A percentile compares a stretch with the other conserved stretches of the same genome.
These are phyloP conservation scores for Ciconia maguari DNA, from an alignment of 2,113 vertebrate species.

Conservation along the genomic window DNA sequence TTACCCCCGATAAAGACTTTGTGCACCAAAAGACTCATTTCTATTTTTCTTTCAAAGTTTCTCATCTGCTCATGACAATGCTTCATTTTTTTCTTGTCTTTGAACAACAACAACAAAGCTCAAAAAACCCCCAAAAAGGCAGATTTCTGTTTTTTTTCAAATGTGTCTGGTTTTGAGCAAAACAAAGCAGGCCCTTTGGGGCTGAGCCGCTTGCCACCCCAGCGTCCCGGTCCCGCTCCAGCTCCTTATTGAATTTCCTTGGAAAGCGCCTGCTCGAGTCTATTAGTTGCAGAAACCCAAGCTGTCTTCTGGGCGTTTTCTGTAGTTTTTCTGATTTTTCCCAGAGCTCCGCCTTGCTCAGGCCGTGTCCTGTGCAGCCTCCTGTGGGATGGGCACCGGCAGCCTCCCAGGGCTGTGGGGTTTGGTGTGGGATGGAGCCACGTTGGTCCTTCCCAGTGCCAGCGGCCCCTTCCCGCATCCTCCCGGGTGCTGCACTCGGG, in stretches of 20 bases:
- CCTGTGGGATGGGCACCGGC: not conserved
- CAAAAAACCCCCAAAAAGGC: not conserved
- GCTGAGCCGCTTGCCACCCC: not conserved
- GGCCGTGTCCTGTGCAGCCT: not conserved
- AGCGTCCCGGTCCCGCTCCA: not conserved
- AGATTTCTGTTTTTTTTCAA: constrained; percentile 9
- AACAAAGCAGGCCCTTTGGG: not conserved
- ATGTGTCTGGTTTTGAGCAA: not conserved
- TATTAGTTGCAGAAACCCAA: constrained; percentile 10
- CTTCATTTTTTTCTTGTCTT: not conserved
- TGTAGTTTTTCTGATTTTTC: not conserved
- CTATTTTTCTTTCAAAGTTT: not conserved
- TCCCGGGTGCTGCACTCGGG: fast-evolving
- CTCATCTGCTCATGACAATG: not conserved
- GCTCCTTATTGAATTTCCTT: constrained; percentile 61
- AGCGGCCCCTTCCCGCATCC: fast-evolving
- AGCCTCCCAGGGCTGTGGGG: not conserved
- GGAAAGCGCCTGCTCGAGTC: not conserved
- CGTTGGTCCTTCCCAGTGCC: fast-evolving
- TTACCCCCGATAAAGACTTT: not conserved
- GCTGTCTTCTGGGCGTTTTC: not conserved
- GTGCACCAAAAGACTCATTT: not conserved
- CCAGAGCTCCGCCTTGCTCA: not conserved
- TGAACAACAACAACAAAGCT: not conserved
- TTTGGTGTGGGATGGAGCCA: not conserved